Conservation (phyloP, 2,113 vertebrate species). For the Lathamus discolor region DNA sequence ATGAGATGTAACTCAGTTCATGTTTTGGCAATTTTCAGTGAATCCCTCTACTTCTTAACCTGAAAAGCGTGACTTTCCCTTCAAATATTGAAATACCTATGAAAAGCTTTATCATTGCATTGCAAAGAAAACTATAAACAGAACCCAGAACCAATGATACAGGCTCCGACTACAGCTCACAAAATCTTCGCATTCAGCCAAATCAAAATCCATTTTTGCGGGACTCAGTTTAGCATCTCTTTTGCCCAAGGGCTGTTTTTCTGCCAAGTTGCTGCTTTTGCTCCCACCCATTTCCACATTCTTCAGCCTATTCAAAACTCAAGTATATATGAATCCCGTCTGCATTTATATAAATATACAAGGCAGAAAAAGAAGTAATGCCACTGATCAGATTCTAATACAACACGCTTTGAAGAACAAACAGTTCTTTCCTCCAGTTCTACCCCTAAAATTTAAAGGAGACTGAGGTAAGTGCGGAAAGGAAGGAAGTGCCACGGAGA, state of each 20-base stretch:
- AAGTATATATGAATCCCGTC: neutral
- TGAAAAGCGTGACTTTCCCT: neutral
- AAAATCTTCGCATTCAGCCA: slow-evolving; percentile 37
- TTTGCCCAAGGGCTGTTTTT: slow-evolving; percentile 57
- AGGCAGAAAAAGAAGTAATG: neutral
- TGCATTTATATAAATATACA: neutral
- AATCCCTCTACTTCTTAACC: slow-evolving; percentile 7
- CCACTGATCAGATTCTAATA: neutral
- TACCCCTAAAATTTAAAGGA: neutral
- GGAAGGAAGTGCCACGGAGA: neutral
- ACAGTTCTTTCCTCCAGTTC: neutral
- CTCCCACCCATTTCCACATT: slow-evolving; percentile 50
- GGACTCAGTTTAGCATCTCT: slow-evolving; percentile 52
- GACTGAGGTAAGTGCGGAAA: neutral
- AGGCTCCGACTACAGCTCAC: neutral
- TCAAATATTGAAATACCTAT: slow-evolving; percentile 30
- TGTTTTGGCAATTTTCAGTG: neutral
- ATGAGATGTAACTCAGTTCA: neutral
- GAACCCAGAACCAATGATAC: slow-evolving; percentile 35
- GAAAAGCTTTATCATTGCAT: neutral
- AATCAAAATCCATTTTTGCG: slow-evolving; percentile 62
- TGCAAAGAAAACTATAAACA: slow-evolving; percentile 27
- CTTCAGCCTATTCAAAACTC: slow-evolving; percentile 26
- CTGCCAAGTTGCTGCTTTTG: slow-evolving; percentile 52
- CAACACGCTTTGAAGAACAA: neutral